Conservation (phyloP, 2,113 vertebrate species). For the Solenodon paradoxus region DNA sequence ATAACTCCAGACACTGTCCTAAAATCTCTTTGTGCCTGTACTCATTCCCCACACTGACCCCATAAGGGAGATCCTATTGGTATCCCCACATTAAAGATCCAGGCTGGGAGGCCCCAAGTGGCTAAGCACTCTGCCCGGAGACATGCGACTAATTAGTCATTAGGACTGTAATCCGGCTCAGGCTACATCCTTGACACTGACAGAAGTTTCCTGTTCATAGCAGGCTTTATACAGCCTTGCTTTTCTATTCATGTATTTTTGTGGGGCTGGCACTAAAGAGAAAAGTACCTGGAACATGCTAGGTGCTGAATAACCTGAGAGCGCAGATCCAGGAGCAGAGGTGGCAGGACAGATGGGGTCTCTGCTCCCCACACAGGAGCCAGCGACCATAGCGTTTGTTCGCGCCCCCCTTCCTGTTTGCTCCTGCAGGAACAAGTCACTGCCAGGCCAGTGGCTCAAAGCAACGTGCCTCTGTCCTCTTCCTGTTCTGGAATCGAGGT, state of each 20-base stretch:
- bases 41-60: neutral
- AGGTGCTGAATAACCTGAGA: neutral
- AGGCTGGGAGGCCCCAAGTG: too few species aligned
- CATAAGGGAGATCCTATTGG: neutral
- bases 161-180: too few species aligned
- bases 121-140: too few species aligned
- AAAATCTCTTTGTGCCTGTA: neutral
- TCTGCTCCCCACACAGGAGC: too few species aligned
- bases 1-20: neutral
- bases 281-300: fast-evolving
- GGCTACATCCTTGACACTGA: neutral
- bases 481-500: neutral
- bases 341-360: fast-evolving
- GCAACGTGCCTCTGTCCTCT: fast-evolving
- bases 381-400: too few species aligned
- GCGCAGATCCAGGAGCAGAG: neutral
- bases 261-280: neutral
- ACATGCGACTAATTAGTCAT: too few species aligned
- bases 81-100: neutral
- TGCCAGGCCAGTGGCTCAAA: fast-evolving
- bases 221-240: too few species aligned
- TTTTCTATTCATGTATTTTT: too few species aligned
- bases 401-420: fast-evolving
- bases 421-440: fast-evolving
- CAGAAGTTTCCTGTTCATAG: neutral